phyloP scores from a whole-genome alignment of 1,140 invertebrate genomes.

The Carposina sasakii region DNA sequence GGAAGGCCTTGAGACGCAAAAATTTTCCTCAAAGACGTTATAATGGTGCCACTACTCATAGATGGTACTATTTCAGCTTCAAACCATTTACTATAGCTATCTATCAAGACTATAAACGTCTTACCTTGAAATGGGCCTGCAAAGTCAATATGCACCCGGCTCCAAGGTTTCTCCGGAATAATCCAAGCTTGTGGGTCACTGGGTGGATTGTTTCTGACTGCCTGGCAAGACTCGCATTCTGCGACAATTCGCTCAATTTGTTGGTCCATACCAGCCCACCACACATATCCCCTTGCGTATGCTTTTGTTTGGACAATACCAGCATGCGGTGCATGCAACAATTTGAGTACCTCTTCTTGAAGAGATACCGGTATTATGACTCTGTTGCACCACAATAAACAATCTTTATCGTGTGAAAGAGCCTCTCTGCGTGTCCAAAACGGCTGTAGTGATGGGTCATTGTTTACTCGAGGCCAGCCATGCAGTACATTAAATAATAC shows the following conservation, averaged over 20 bases:
- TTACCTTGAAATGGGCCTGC: slow-evolving; percentile 33
- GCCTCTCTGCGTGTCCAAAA: slow-evolving; percentile 8
- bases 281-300: slow-evolving; percentile 35
- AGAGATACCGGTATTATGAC: slow-evolving; percentile 4
- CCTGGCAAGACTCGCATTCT: slow-evolving; percentile 13
- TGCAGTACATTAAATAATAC: slow-evolving; percentile 8
- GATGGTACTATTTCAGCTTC: slow-evolving; percentile 9
- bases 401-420: slow-evolving; percentile 15
- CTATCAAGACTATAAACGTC: slow-evolving; percentile 29
- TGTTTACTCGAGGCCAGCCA: slow-evolving; percentile 4
- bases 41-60: slow-evolving; percentile 7
- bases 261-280: slow-evolving; percentile 40
- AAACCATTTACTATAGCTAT: slow-evolving; percentile 39
- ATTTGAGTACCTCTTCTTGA: slow-evolving; percentile 3
- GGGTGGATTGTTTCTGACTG: slow-evolving; percentile 31
- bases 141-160: slow-evolving; percentile 42
- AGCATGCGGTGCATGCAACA: slow-evolving; percentile 30
- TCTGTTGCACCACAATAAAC: slow-evolving; percentile 15
- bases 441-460: slow-evolving; percentile 4
- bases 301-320: slow-evolving; percentile 40
- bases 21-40: slow-evolving; percentile 24
- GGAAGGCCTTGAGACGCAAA: slow-evolving; percentile 44
- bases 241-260: slow-evolving; percentile 36
- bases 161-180: slow-evolving; percentile 42
- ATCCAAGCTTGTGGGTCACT: slow-evolving; percentile 39